Evolutionary conservation across 2,113 vertebrate species (phyloP).

Genomic region (Pungitius pungitius): DNA sequence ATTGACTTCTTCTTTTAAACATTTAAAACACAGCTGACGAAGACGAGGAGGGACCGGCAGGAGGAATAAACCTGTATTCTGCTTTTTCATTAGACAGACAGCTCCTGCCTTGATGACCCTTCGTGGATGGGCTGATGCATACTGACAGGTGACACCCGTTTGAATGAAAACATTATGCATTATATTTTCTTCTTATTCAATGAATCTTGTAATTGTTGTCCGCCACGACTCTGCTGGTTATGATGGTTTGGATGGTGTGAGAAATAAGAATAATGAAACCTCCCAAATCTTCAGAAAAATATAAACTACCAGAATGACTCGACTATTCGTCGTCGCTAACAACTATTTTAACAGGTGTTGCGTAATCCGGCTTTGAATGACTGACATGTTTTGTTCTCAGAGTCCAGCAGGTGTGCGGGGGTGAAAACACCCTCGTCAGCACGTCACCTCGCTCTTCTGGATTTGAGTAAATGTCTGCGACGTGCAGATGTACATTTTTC

Average conservation of each 20-base stretch:
- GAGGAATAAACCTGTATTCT: constrained; percentile 11
- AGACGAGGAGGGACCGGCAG: constrained; percentile 6
- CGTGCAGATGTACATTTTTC: not conserved
- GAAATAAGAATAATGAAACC: not conserved
- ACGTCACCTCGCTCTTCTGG: not conserved
- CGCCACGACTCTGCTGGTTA: not conserved
- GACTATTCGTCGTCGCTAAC: no score
- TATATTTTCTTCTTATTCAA: no score
- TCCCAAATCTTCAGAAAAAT: not conserved
- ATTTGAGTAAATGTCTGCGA: not conserved
- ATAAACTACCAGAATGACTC: no score
- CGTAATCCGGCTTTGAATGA: not conserved
- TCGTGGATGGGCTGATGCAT: not conserved
- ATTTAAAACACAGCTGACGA: constrained; percentile 53
- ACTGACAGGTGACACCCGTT: no score
- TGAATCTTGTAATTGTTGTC: not conserved
- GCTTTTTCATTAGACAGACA: not conserved
- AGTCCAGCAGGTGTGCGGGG: constrained; percentile 33
- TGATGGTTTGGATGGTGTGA: not conserved
- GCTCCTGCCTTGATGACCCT: not conserved
- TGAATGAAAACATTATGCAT: no score
- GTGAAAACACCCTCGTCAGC: constrained; percentile 19
- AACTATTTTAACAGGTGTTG: constrained; percentile 10
- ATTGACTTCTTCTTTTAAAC: constrained; percentile 81
- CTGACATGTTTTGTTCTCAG: not conserved